Evolutionary conservation across 2,888 invertebrate species (phyloP), one percentile per base, ranked within the genome.

Genomic region (Limnephilus lunatus): DNA sequence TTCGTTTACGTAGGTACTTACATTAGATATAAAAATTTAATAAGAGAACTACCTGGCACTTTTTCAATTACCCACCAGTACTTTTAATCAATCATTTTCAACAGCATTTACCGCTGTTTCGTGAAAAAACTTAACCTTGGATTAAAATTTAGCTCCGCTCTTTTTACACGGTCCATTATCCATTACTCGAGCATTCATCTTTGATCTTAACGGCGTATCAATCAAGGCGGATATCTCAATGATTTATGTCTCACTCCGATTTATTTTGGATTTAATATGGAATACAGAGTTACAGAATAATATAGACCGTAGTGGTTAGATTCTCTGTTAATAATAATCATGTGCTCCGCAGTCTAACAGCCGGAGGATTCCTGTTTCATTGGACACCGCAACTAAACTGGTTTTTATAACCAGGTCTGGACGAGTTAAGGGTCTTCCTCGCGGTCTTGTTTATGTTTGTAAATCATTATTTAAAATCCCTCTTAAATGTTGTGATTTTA

Each of bases 381-480:
- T 85, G 30, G 86, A 44, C 86, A 86, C 86, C 86, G 44, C n/a
- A 48, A 44, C 86, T 48, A 86, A 86, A 86, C 86, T 44, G 86
- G 86, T 86, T 86, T 86, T 48, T 86, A 44, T 86, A 30, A 86
- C n/a, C 86, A 44, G 86, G 48, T 14, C 48, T 44, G 86, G 39
- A 86, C n/a, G 44, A 86, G 14, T 83, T 32, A 68, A 68, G 68
- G 68, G 68, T 68, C 25, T 68, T n/a, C 68, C 25, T 25, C 68
- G 15, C 53, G 53, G 53, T 19, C 19, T 53, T 53, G 19, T 48
- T 9, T 14, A 25, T 68, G 25, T 25, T 25, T 68, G 1, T 39
- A 7, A 68, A 19, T 68, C 53, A 25, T 68, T 68, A 44, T 44
- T 25, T 19, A 68, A 68, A 25, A 25, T 25, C 7, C 7, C 5